Evolutionary conservation across 1,140 invertebrate species (phyloP), one percentile per base, ranked within the genome.

Genomic region (Trissolcus basalis): DNA sequence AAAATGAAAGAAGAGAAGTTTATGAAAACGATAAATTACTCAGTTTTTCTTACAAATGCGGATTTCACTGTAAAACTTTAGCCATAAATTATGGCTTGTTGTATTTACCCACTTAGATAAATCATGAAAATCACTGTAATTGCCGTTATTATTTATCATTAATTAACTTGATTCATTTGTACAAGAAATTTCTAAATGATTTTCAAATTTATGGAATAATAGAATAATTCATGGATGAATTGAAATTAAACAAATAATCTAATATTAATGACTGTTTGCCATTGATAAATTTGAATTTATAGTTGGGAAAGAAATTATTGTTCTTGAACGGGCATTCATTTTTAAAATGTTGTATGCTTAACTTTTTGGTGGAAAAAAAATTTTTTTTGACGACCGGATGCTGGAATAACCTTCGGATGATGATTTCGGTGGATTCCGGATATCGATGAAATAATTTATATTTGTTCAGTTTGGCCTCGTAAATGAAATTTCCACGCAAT

Each of bases 401-500:
- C 19, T 27, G 19, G 6, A 27, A 27, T 27, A 27, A 27, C 19
- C 1, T 27, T 39, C 9, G 9, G 19, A 58, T 43, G 27, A 43
- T 15, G 36, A 51, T 15, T 54, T 51, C 16, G 12, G 3, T 1
- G 9, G 14, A 54, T 47, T 11, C 19, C 49, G 13, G 41, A 39
- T 53, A 13, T 47, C 39, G 54, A 59, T 53, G 51, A 64, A 45
- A 43, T 12, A 64, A 64, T 72, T 58, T 48, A 63, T 58, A 36
- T 33, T 39, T 15, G 39, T 15, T 11, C 32, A 13, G 14, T 70
- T 64, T 72, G 36, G 47, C 56, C 50, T 71, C 63, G 64, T 55
- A 73, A 81, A 81, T 82, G 61, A 72, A 67, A 63, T 49, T 36
- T 53, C 47, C 41, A 32, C 14, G 33, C 45, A 59, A 55, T 74